Percentiles rank a stretch among this genome's conserved stretches.
Conservation (phyloP, 2,888 invertebrate species). For the Cabera pusaria region DNA sequence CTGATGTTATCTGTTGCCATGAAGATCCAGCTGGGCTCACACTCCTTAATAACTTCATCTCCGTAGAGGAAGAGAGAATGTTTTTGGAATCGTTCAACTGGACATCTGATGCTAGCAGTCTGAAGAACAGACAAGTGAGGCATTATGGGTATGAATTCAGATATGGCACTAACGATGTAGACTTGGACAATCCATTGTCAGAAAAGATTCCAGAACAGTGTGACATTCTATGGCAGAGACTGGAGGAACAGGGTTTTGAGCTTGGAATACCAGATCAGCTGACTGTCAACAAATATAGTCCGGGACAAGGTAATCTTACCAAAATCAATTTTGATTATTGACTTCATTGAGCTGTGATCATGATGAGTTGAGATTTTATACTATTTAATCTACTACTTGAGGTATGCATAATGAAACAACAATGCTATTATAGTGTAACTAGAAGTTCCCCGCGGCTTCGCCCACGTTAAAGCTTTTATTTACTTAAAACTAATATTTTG, state of each 20-base stretch:
- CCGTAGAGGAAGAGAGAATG: slow-evolving; percentile 84
- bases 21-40: slow-evolving; percentile 87
- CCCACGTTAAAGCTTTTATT: too few relatives aligned
- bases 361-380: too few relatives aligned
- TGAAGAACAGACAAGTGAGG: slow-evolving; percentile 93
- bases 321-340: too few relatives aligned
- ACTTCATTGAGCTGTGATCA: too few relatives aligned
- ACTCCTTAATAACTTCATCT: slow-evolving; percentile 88
- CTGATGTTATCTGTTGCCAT: slow-evolving; percentile 54
- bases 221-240: slow-evolving; percentile 84
- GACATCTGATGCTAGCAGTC: slow-evolving; percentile 53
- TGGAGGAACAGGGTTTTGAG: slow-evolving; percentile 62
- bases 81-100: slow-evolving; percentile 85
- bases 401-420: too few relatives aligned
- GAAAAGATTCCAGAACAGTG: slow-evolving; percentile 89
- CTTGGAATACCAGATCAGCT: slow-evolving; percentile 89
- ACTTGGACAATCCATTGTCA: slow-evolving; percentile 85
- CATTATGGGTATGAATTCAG: slow-evolving; percentile 97
- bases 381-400: too few relatives aligned
- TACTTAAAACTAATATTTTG: too few relatives aligned
- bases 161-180: slow-evolving; percentile 94
- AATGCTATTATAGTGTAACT: too few relatives aligned
- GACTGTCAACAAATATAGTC: slow-evolving; percentile 92
- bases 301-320: slow-evolving; percentile 93
- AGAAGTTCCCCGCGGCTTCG: too few relatives aligned